phyloP scores from a whole-genome alignment of 2,888 invertebrate genomes.

The Eupithecia subumbrata region DNA sequence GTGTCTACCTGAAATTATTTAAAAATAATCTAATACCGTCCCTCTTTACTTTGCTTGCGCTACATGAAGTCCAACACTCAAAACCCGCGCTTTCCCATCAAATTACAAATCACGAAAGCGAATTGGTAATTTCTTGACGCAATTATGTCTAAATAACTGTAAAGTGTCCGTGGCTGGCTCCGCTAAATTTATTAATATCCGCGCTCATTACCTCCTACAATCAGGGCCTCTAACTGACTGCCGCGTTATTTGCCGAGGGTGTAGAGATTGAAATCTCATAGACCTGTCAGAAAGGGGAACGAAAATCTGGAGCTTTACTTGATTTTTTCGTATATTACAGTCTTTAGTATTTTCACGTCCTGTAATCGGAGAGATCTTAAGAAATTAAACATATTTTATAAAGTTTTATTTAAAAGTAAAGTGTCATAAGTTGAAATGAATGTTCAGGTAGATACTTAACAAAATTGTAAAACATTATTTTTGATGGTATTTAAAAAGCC shows the following conservation, averaged over 20 bases:
- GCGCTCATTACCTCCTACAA: slow-evolving; percentile 68
- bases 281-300: slow-evolving; percentile 41
- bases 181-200: slow-evolving; percentile 71
- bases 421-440: neutral
- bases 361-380: too few species aligned
- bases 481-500: neutral
- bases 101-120: slow-evolving; percentile 26
- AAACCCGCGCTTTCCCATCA: slow-evolving; percentile 21
- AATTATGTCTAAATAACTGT: slow-evolving; percentile 75
- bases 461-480: neutral
- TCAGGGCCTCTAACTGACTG: slow-evolving; percentile 80
- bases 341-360: neutral
- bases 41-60: neutral
- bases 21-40: too few species aligned
- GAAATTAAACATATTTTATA: neutral
- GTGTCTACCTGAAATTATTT: too few species aligned
- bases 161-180: slow-evolving; percentile 61
- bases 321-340: neutral
- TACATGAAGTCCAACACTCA: neutral
- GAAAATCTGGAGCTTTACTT: neutral
- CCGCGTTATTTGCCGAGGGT: slow-evolving; percentile 77
- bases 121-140: slow-evolving; percentile 49
- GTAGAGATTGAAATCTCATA: slow-evolving; percentile 48
- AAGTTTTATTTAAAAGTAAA: neutral
- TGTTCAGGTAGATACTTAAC: neutral